Percentiles rank a stretch among this genome's conserved stretches.
Conservation (phyloP, 2,113 vertebrate genomes). For the Heptranchias perlo region DNA sequence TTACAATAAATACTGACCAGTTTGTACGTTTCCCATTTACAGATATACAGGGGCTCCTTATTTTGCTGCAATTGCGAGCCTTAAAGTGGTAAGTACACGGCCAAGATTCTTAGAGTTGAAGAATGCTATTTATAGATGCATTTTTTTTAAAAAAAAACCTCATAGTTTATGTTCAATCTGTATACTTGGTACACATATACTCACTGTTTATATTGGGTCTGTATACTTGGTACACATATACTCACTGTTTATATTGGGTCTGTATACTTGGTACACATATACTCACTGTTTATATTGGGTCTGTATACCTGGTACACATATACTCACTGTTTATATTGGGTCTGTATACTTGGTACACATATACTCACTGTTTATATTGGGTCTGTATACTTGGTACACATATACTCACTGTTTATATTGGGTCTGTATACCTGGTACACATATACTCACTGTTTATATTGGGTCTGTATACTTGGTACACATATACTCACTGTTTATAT, state of each 20-base stretch:
- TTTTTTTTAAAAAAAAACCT: background rate
- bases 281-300: background rate
- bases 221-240: no score
- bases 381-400: background rate
- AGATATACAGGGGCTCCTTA: conserved; percentile 96
- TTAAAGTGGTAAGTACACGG: conserved; percentile 83
- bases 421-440: background rate
- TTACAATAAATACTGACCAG: background rate
- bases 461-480: background rate
- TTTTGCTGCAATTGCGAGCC: conserved; percentile 89
- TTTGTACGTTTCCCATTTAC: conserved; percentile 39
- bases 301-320: background rate
- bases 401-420: background rate
- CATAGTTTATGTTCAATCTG: background rate
- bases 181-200: no score
- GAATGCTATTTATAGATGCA: background rate
- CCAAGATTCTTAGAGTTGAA: background rate
- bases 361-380: background rate
- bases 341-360: background rate
- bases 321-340: background rate
- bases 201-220: background rate
- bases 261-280: background rate
- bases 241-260: background rate
- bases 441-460: background rate
- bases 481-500: background rate